phyloP scores from a whole-genome alignment of 1,140 invertebrate genomes.

The Brachionus asplanchnoidis region DNA sequence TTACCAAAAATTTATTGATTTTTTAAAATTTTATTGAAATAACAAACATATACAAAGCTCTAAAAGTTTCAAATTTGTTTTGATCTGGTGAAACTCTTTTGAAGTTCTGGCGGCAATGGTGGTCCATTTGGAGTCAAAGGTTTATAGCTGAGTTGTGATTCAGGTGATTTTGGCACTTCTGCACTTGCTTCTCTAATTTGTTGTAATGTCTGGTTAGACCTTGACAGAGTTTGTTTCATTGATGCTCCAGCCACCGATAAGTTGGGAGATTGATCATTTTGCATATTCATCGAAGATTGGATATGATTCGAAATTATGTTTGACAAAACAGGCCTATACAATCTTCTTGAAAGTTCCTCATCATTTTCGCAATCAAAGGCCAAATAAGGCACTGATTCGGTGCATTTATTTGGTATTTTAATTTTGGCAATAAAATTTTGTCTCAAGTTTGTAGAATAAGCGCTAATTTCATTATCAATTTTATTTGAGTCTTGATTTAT shows the following conservation, averaged over 20 bases:
- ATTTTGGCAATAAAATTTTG: not conserved
- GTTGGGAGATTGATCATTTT: not conserved
- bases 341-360: not conserved
- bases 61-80: not conserved
- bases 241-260: not conserved
- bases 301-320: not conserved
- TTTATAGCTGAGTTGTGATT: constrained; percentile 5
- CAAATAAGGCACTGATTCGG: not conserved
- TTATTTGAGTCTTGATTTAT: not conserved
- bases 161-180: not conserved
- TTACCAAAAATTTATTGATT: not conserved
- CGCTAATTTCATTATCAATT: not conserved
- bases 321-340: constrained; percentile 18
- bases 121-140: constrained; percentile 6
- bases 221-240: not conserved
- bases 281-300: not conserved
- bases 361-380: constrained; percentile 19
- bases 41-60: not conserved
- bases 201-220: constrained; percentile 17
- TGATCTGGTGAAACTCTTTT: not conserved
- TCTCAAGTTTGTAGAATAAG: not conserved
- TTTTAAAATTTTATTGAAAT: not conserved
- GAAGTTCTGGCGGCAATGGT: not conserved
- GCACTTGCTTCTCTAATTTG: constrained; percentile 20
- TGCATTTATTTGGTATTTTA: not conserved